Evolutionary conservation across 1,140 invertebrate genomes (phyloP).

Genomic region (Anadara kagoshimensis): DNA sequence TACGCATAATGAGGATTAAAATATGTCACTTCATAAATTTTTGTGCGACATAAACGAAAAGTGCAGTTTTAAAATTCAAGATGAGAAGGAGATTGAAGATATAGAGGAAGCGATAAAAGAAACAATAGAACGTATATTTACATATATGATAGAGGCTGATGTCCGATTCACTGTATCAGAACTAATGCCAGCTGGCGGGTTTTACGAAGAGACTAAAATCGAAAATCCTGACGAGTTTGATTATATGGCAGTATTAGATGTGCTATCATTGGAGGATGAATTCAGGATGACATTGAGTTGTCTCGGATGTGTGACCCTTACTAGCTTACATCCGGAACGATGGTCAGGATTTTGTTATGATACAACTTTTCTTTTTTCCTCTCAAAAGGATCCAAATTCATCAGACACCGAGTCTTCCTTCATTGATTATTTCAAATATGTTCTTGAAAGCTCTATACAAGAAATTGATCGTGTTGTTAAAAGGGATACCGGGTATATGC

Average conservation of each 20-base stretch:
- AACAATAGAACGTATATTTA: background rate
- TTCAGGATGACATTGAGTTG: background rate
- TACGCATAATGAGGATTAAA: background rate
- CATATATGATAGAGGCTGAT: background rate
- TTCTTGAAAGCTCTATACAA: background rate
- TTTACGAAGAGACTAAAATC: constrained; percentile 9
- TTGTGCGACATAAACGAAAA: background rate
- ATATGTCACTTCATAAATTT: background rate
- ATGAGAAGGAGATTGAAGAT: constrained; percentile 1
- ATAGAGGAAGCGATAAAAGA: background rate
- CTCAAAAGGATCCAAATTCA: background rate
- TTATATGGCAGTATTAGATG: background rate
- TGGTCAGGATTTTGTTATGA: background rate
- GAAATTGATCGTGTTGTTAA: background rate
- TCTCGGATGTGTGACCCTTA: constrained; percentile 2
- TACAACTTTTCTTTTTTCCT: background rate
- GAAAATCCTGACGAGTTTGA: constrained; percentile 17
- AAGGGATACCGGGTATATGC: background rate
- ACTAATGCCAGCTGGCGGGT: background rate
- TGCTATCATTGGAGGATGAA: background rate
- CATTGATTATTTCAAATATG: background rate
- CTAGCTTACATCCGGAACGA: background rate
- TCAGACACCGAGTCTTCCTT: background rate
- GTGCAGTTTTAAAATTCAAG: background rate
- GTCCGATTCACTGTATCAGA: background rate